These are phyloP conservation scores for Notocelia uddmanniana DNA, from an alignment of 2,888 invertebrate genomes.

Conservation along the genomic window DNA sequence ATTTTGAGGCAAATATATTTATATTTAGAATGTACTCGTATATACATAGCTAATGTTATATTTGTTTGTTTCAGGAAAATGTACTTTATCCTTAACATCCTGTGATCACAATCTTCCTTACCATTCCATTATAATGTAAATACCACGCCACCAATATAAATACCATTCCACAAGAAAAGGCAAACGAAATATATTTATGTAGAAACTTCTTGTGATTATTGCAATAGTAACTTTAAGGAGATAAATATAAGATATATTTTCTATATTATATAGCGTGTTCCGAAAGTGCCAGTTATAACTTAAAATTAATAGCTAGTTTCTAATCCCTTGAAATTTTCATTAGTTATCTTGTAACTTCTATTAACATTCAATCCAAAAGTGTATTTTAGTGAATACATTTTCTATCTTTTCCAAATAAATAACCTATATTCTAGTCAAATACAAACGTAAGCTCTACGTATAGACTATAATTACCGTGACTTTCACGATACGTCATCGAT, in stretches of 20 bases:
- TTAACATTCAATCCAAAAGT: not conserved
- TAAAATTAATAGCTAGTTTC: not conserved
- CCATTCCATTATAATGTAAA: constrained; percentile 45
- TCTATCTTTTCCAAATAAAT: constrained; percentile 1
- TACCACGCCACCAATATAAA: constrained; percentile 3
- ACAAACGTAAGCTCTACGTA: not conserved
- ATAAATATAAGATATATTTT: constrained; percentile 35
- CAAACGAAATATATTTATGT: constrained; percentile 30
- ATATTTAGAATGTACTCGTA: not conserved
- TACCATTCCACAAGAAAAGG: constrained; percentile 38
- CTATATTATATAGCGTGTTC: constrained; percentile 24
- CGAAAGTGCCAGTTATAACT: constrained; percentile 20
- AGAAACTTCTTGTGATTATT: constrained; percentile 41
- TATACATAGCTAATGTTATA: not conserved
- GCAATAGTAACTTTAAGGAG: constrained; percentile 41
- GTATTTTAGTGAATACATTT: not conserved
- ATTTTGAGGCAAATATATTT: not conserved
- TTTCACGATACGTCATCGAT: not conserved
- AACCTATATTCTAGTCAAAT: constrained; percentile 20
- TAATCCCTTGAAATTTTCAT: not conserved
- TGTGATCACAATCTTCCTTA: constrained; percentile 43
- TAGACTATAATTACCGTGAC: not conserved
- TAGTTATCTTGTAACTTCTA: not conserved
- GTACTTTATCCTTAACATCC: constrained; percentile 25
- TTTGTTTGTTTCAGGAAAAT: constrained; percentile 45